phyloP scores from a whole-genome alignment of 2,113 vertebrate species.

The Aix galericulata region DNA sequence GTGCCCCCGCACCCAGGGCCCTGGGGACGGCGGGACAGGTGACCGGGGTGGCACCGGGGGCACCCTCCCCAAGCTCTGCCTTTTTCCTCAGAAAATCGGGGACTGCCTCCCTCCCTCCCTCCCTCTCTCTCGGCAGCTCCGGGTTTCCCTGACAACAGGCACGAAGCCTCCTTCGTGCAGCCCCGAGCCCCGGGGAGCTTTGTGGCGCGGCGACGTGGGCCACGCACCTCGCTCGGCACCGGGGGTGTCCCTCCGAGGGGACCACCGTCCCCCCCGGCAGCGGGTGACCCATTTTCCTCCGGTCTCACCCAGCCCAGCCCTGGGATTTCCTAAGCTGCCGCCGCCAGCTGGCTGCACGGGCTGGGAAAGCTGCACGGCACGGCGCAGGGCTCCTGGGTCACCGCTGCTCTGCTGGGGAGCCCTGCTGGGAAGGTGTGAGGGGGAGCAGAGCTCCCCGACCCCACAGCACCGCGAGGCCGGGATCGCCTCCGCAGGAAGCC shows the following conservation, averaged over 20 bases:
- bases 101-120: background rate
- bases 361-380: fast-evolving
- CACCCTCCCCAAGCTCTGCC: background rate
- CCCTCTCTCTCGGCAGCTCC: background rate
- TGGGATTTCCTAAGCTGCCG: background rate
- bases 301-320: fast-evolving
- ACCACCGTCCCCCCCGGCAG: fast-evolving
- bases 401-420: background rate
- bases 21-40: fast-evolving
- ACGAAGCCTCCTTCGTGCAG: background rate
- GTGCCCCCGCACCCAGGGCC: background rate
- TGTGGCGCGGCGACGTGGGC: background rate
- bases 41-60: background rate
- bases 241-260: fast-evolving
- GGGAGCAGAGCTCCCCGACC: no score
- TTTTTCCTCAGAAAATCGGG: background rate
- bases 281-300: background rate
- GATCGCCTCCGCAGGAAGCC: background rate
- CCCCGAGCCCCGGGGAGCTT: background rate
- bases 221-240: fast-evolving
- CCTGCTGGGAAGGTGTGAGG: no score
- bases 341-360: background rate
- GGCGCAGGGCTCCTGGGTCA: fast-evolving
- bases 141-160: background rate
- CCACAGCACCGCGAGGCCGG: background rate